Evolutionary conservation across 35 echinoderm and acorn worm genomes (phyloP), one percentile per base, ranked within the genome.

Genomic region (Holothuria glaberrima): DNA sequence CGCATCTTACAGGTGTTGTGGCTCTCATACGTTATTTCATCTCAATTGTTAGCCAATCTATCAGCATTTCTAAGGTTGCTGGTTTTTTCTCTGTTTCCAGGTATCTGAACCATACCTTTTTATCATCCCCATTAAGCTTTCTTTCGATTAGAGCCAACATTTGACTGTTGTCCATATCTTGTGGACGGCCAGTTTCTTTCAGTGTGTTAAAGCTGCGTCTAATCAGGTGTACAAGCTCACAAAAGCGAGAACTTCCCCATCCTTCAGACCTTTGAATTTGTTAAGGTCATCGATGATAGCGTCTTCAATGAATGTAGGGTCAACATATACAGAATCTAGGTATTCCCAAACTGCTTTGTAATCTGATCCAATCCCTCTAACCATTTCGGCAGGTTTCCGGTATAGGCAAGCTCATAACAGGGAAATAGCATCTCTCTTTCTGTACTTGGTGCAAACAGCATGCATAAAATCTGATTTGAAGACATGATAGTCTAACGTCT

Each of bases 341-440:
- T 91, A 91, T 30, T 88, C 89, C 93, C 89, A 88, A 6, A 81
- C 89, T 12, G 93, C 93, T 2, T 91, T 26, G 38, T 94, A 94
- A 76, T 91, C 82, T 17, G 81, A 48, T 1, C 93, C 89, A 5
- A 94, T 90, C 1, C 93, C 89, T 78, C 58, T 30, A 30, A 94
- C 79, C 36, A 94, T 58, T 59, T 94, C 81, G 2, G 86, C 24
- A 21, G 82, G 93, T 62, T 91, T 91, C 9, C 89, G 82, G 13
- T 91, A 16, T 21, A 94, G 82, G 65, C 89, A 88, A 19, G 82
- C 68, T 35, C 72, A 16, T 28, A 94, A 68, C 4, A 91, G 57
- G 19, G 72, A 68, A 13, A 92, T 80, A 12, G 72, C 79, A 67
- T 94, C 89, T 41, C 93, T 86, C 22, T 94, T 83, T 18, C 87